Conservation (phyloP, 2,113 vertebrate species). For the Sporophila hypoxantha region DNA sequence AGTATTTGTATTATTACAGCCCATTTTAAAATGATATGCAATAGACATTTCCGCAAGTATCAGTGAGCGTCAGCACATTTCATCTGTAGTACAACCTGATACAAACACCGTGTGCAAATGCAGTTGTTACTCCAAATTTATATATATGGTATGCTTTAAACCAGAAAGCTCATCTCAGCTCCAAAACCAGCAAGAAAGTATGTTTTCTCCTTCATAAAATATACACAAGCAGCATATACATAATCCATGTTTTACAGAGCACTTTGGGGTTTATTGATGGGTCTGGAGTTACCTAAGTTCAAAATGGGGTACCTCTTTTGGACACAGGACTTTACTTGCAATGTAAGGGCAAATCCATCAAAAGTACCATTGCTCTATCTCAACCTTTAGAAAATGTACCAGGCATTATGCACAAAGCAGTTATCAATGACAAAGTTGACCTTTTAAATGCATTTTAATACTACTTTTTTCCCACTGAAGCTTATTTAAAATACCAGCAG, state of each 20-base stretch:
- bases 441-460: background rate
- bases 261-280: background rate
- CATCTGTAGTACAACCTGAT: background rate
- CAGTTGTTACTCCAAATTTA: background rate
- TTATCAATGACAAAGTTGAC: background rate
- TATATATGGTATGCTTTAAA: background rate
- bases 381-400: accelerated
- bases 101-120: background rate
- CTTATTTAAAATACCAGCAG: background rate
- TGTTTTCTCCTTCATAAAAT: background rate
- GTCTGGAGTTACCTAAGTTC: background rate
- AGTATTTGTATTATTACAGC: conserved; percentile 10
- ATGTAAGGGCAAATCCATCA: background rate
- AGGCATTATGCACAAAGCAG: background rate
- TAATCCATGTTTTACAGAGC: background rate
- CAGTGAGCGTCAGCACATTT: background rate
- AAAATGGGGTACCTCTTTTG: background rate
- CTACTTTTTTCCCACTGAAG: background rate
- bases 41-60: background rate
- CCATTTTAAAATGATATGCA: background rate
- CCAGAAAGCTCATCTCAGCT: background rate
- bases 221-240: background rate
- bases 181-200: background rate
- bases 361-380: background rate
- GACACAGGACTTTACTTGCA: background rate